Evolutionary conservation across 2,888 invertebrate genomes (phyloP).

Genomic region (Chrysolina oricalcia): DNA sequence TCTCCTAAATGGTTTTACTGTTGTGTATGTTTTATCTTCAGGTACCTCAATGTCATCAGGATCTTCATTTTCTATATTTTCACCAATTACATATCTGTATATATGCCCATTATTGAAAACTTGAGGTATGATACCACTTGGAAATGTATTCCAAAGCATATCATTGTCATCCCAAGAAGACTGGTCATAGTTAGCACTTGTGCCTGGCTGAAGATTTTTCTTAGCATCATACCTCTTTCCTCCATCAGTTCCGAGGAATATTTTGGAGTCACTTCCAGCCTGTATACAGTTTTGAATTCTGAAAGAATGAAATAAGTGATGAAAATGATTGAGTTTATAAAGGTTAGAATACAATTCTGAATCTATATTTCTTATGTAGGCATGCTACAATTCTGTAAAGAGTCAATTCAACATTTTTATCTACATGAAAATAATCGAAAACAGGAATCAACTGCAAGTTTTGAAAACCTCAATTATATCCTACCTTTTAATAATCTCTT

Average conservation of each 20-base stretch:
- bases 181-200: neutral
- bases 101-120: neutral
- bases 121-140: neutral
- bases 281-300: constrained; percentile 13
- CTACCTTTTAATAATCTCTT: too few species aligned
- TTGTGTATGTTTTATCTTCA: too few species aligned
- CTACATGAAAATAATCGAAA: too few species aligned
- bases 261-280: constrained; percentile 9
- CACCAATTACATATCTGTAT: neutral
- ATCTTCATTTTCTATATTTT: constrained; percentile 20
- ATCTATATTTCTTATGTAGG: too few species aligned
- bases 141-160: constrained; percentile 5
- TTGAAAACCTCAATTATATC: too few species aligned
- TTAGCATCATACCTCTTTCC: constrained; percentile 28
- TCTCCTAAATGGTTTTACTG: too few species aligned
- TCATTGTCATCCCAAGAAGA: neutral
- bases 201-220: constrained; percentile 9
- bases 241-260: constrained; percentile 13
- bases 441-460: too few species aligned
- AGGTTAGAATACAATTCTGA: neutral
- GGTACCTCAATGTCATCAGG: neutral
- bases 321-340: neutral
- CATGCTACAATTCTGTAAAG: too few species aligned
- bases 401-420: too few species aligned
- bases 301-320: constrained; percentile 4